phyloP scores from a whole-genome alignment of 2,113 vertebrate species.

The Chlamydotis undulata region DNA sequence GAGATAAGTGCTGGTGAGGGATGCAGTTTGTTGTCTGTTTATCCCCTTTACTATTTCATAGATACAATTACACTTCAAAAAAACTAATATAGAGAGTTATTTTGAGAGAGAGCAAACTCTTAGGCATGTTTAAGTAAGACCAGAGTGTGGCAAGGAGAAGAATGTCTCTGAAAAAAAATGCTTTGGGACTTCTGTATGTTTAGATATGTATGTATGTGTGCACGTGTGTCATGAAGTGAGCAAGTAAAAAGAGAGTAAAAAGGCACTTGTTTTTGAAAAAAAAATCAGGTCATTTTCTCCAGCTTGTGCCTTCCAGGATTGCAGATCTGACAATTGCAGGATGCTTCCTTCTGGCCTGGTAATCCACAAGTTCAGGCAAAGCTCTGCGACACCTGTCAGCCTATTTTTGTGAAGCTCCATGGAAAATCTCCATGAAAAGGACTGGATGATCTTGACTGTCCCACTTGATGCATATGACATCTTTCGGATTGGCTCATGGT shows the following conservation, averaged over 20 bases:
- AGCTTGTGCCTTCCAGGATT: background rate
- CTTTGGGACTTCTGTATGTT: background rate
- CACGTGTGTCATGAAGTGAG: fast-evolving
- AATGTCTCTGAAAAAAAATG: background rate
- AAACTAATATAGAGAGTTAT: background rate
- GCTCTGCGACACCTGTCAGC: slow-evolving; percentile 35
- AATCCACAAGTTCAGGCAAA: background rate
- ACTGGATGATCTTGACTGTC: background rate
- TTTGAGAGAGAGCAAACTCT: background rate
- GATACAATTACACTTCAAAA: background rate
- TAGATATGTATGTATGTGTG: fast-evolving
- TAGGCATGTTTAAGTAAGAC: background rate
- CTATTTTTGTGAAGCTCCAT: slow-evolving; percentile 1
- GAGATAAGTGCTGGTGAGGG: background rate
- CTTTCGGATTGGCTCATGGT: background rate
- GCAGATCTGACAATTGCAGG: background rate
- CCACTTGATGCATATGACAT: background rate
- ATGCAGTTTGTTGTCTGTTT: background rate
- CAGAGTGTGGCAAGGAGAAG: background rate
- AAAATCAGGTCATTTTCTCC: slow-evolving; percentile 17
- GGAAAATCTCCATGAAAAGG: background rate
- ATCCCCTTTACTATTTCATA: background rate
- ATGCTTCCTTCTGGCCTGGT: slow-evolving; percentile 16
- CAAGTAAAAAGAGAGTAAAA: background rate
- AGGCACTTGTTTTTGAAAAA: background rate